Percentiles rank a stretch among this genome's conserved stretches.
These are phyloP conservation scores for Lamellibrachia columna DNA, from an alignment of 2,888 invertebrate species.

Conservation along the genomic window DNA sequence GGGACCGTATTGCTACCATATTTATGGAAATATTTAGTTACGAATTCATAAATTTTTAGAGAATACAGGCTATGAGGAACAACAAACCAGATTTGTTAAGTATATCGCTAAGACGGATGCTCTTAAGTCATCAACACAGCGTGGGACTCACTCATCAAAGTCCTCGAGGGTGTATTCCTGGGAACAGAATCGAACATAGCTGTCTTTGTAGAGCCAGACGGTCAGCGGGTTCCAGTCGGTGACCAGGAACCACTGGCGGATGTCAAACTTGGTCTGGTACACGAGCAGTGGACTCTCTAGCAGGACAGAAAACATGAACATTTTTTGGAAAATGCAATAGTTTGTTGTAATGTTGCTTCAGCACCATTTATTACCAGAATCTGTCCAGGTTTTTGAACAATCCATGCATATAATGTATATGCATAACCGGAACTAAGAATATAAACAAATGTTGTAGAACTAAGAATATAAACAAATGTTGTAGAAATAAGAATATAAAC, in stretches of 20 bases:
- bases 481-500: background rate
- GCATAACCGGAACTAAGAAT: background rate
- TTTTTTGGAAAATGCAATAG: no score
- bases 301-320: constrained; percentile 51
- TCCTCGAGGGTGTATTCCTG: constrained; percentile 79
- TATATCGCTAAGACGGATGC: no score
- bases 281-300: constrained; percentile 87
- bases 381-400: background rate
- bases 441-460: background rate
- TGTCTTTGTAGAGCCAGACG: constrained; percentile 93
- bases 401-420: no score
- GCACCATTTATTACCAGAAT: background rate
- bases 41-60: no score
- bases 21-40: no score
- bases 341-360: no score
- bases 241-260: constrained; percentile 93
- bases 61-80: no score
- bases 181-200: constrained; percentile 89
- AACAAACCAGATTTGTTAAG: no score
- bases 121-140: background rate
- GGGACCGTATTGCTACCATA: no score
- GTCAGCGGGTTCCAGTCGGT: constrained; percentile 90
- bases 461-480: background rate
- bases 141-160: constrained; percentile 72
- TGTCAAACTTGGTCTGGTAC: constrained; percentile 92